Conservation (phyloP, 1,140 invertebrate genomes). For the Argopecten irradians region DNA sequence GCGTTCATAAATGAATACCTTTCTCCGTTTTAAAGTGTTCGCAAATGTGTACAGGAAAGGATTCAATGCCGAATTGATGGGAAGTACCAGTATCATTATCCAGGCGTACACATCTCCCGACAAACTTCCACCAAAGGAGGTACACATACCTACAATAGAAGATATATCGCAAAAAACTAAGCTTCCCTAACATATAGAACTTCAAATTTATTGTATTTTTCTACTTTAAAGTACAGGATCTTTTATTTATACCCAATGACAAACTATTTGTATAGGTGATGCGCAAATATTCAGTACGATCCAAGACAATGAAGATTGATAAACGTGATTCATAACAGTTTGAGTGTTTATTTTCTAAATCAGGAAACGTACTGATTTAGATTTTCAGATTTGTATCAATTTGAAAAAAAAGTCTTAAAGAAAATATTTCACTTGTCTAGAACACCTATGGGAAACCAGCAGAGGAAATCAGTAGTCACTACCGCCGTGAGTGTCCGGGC, state of each 20-base stretch:
- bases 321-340: no score
- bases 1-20: not conserved
- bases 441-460: conserved; percentile 58
- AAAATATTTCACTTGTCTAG: conserved; percentile 48
- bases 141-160: conserved; percentile 41
- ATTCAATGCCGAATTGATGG: conserved; percentile 38
- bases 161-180: not conserved
- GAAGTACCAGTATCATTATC: conserved; percentile 39
- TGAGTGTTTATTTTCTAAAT: no score
- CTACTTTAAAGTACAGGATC: no score
- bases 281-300: no score
- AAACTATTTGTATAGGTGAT: no score
- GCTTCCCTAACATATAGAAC: no score
- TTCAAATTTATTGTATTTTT: no score
- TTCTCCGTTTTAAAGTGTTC: not conserved
- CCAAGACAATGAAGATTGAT: no score
- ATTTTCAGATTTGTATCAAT: no score
- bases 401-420: no score
- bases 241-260: no score
- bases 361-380: no score
- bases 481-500: conserved; percentile 45
- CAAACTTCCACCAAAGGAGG: conserved; percentile 34
- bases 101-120: conserved; percentile 48
- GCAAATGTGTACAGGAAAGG: conserved; percentile 35
- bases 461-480: conserved; percentile 52